Evolutionary conservation across 2,888 invertebrate genomes (phyloP).

Genomic region (Ophion costatus): DNA sequence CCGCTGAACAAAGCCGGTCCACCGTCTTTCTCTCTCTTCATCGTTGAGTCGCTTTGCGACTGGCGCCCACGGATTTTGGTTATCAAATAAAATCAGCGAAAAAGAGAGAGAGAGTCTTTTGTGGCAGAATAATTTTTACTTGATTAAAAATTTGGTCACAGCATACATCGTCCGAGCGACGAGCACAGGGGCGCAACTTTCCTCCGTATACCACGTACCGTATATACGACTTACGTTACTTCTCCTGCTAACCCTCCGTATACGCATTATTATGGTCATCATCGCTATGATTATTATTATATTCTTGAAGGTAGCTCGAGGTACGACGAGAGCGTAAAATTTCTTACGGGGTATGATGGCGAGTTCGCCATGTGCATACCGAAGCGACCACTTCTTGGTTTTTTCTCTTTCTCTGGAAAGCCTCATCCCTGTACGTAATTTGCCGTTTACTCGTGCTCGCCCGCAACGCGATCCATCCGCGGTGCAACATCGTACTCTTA

Average conservation of each 20-base stretch:
- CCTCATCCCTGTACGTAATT: neutral
- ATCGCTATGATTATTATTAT: conserved; percentile 17
- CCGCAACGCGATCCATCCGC: conserved; percentile 1
- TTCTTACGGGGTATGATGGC: conserved; percentile 81
- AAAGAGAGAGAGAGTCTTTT: too few species aligned
- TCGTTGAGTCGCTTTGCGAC: too few species aligned
- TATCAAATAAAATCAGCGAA: too few species aligned
- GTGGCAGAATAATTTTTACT: too few species aligned
- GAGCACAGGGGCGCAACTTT: neutral
- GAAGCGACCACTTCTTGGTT: conserved; percentile 74
- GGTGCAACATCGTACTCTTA: neutral
- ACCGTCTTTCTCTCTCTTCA: too few species aligned
- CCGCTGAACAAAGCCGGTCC: too few species aligned
- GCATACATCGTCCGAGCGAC: neutral
- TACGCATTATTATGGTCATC: neutral
- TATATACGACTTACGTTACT: neutral
- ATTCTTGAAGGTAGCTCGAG: conserved; percentile 13
- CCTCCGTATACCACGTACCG: neutral
- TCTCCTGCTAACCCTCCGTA: neutral
- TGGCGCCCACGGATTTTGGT: too few species aligned
- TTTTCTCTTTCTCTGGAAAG: conserved; percentile 42
- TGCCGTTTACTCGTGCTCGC: conserved; percentile 12
- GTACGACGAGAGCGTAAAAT: conserved; percentile 77
- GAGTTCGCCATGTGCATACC: conserved; percentile 75
- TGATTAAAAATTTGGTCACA: too few species aligned